A percentile compares a stretch with the other conserved stretches of the same genome.
Conservation (phyloP, 30 jellyfish, hydroid and myxozoan genomes). For the Cassiopea andromeda region DNA sequence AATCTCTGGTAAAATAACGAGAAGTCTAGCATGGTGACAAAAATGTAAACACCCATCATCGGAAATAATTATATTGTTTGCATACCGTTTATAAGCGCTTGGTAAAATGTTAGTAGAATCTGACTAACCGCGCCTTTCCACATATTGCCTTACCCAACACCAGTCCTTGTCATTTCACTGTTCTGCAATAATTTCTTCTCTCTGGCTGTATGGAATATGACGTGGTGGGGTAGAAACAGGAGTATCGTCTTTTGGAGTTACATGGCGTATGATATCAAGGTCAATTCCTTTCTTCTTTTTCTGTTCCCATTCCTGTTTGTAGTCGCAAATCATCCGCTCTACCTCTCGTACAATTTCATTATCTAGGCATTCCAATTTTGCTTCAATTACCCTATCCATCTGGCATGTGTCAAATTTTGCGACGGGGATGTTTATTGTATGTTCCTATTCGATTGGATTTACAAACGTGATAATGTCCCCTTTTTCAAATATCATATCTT, state of each 20-base stretch:
- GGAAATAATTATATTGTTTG: not conserved
- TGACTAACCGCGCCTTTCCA: constrained; percentile 8
- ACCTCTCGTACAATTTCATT: not conserved
- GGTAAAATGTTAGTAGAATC: constrained; percentile 12
- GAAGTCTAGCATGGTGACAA: constrained; percentile 18
- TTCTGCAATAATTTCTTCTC: constrained; percentile 13
- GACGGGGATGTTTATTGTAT: not conserved
- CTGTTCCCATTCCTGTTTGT: not conserved
- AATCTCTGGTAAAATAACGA: constrained; percentile 18
- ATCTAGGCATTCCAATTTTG: not conserved
- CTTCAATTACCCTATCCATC: not conserved
- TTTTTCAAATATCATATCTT: not conserved
- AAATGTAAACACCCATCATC: constrained; percentile 7
- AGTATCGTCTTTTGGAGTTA: not conserved
- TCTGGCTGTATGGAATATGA: constrained; percentile 36
- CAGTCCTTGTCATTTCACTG: constrained; percentile 13
- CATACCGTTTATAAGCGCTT: constrained; percentile 6
- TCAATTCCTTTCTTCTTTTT: not conserved
- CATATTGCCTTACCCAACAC: constrained; percentile 6
- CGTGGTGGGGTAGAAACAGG: constrained; percentile 30
- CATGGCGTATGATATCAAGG: not conserved
- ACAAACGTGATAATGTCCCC: constrained; percentile 6
- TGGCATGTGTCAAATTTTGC: not conserved
- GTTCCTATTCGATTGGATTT: not conserved
- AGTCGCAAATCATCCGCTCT: not conserved